phyloP scores from a whole-genome alignment of 30 jellyfish, hydroid and myxozoan genomes.

The Catostylus mosaicus region DNA sequence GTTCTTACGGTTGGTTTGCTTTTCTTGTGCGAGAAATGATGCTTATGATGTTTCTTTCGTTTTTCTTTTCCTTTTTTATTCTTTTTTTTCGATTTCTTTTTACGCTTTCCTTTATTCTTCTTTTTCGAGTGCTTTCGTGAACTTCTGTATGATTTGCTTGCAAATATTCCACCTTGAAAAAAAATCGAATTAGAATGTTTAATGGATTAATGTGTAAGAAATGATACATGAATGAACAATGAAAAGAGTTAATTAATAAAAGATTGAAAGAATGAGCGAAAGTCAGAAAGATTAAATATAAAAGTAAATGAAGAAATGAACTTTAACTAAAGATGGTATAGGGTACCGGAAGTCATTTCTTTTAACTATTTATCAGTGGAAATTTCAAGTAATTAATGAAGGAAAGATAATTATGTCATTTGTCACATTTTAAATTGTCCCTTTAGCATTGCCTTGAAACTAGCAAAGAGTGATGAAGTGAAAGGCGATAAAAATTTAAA shows the following conservation, averaged over 20 bases:
- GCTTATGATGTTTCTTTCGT: conserved; percentile 24
- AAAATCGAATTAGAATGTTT: not conserved
- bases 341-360: too few relatives aligned
- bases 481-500: too few relatives aligned
- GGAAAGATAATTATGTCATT: too few relatives aligned
- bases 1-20: conserved; percentile 44
- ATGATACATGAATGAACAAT: not conserved
- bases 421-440: too few relatives aligned
- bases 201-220: not conserved
- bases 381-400: too few relatives aligned
- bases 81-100: conserved; percentile 31
- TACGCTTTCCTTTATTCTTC: conserved; percentile 47
- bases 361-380: too few relatives aligned
- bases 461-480: too few relatives aligned
- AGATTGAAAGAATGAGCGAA: not conserved
- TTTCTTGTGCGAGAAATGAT: conserved; percentile 43
- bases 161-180: conserved; percentile 52
- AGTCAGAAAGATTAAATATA: not conserved
- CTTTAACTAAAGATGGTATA: too few relatives aligned
- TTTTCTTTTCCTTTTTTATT: conserved; percentile 22
- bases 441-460: too few relatives aligned
- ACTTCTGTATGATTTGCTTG: conserved; percentile 53
- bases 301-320: too few relatives aligned
- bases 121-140: conserved; percentile 26
- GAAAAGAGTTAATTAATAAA: not conserved